A percentile compares a stretch with the other conserved stretches of the same genome.
These are phyloP conservation scores for Limonius californicus DNA, from an alignment of 1,140 invertebrate species.

Conservation along the genomic window DNA sequence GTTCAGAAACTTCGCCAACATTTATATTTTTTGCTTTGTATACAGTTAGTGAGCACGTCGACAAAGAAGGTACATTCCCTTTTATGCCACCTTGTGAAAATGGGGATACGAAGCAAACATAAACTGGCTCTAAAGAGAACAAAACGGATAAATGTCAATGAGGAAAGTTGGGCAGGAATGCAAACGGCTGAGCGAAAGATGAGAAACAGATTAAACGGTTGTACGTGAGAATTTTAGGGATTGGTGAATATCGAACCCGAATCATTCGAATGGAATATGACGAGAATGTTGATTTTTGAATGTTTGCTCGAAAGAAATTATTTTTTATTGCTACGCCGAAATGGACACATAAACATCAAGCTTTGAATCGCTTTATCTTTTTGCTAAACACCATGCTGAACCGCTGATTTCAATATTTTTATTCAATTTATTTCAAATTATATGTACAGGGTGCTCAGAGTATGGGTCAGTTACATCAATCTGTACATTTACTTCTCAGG, in stretches of 20 bases:
- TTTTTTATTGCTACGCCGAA: too few relatives aligned
- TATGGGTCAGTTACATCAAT: too few relatives aligned
- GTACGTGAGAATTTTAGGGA: conserved; percentile 30
- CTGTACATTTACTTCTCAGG: too few relatives aligned
- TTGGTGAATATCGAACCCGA: conserved; percentile 26
- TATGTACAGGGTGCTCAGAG: too few relatives aligned
- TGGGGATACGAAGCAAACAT: conserved; percentile 20
- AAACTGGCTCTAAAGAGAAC: conserved; percentile 4
- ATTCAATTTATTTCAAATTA: too few relatives aligned
- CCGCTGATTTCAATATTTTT: too few relatives aligned
- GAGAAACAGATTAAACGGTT: conserved; percentile 31
- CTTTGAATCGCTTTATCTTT: too few relatives aligned
- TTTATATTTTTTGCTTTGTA: conserved; percentile 5
- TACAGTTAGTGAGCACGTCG: conserved; percentile 6
- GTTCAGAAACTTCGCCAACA: neutral
- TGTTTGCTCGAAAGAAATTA: neutral
- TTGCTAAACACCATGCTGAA: too few relatives aligned
- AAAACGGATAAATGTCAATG: conserved; percentile 2
- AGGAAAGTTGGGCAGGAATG: conserved; percentile 19
- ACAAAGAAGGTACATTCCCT: conserved; percentile 7
- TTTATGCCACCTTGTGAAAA: conserved; percentile 17
- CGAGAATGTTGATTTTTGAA: conserved; percentile 25
- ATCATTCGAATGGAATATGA: conserved; percentile 19
- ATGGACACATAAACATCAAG: too few relatives aligned
- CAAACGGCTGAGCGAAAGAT: conserved; percentile 24